Base-by-base conservation (phyloP, 2,113 vertebrate species). In the Delphinapterus leucas region DNA sequence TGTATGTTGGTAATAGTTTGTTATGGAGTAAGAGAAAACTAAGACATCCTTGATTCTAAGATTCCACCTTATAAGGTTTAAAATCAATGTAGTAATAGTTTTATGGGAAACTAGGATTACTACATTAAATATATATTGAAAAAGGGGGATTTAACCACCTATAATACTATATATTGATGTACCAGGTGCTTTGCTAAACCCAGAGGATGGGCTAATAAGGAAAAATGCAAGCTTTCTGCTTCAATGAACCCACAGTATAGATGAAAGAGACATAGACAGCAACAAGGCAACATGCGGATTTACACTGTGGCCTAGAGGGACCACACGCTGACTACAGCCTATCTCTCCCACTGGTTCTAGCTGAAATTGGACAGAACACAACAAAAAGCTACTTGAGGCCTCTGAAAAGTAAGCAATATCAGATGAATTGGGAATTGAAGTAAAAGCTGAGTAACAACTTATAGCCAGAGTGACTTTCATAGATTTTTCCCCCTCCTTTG, bases 321-420 rank as follows among this genome's bases (percentile, higher is more conserved):
- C 11, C 3, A 3, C 3, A 2, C 26, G 36, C 28, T 8, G 20
- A 4, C 18, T 1, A 5, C 1, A 15, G 61, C 8, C 49, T 21
- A 53, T 53, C 25, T 79, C 49, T 36, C 31, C 20, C 63, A 44
- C 26, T 36, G 61, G n/a, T 38, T 38, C 18, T 61, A 41, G 58
- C 5, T 44, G 36, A 85, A 90, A 74, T 36, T 49, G 15, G 20
- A 17, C 13, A 86, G 44, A 65, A 49, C 15, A 33, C 12, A 47
- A 33, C 20, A 49, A 28, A 26, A 61, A 44, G 7, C 20, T 14
- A 41, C 8, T 20, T n/a, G 26, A 61, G 41, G 18, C 49, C 17
- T 68, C 82, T 44, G 26, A 77, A 80, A 76, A 68, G 21, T 60
- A 18, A 87, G 21, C 13, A 12, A 1, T 33, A 26, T 8, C 55